Evolutionary conservation across 2,797 vertebrate genomes (phyloP), one percentile per base, ranked within the genome.

Genomic region (Acomys russatus): DNA sequence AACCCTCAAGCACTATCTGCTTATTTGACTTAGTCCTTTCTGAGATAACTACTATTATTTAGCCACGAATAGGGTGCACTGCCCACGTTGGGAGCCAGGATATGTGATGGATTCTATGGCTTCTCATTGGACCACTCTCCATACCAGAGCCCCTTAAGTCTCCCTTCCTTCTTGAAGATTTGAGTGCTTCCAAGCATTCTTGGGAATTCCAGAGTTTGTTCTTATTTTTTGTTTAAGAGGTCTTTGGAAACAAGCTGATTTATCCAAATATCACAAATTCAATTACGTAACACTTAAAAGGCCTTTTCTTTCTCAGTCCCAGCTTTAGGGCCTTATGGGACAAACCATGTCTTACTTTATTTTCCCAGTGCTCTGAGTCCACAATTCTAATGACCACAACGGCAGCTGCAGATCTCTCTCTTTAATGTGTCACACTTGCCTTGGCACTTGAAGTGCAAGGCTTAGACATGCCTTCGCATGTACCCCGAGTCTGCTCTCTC

Each of bases 391-490:
- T 78, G 12, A 92, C 14, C 51, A n/a, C 9, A 82, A 18, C 28
- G 20, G 70, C 64, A 89, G 38, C 35, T 68, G 15, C 12, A 51
- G 63, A 70, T 51, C 35, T 4, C n/a, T 86, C 85, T 80, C 77
- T 6, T 51, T 68, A 92, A 63, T n/a, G 35, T 18, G 18, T 28
- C 73, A 79, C 17, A 4, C 71, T 73, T 56, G 22, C n/a, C 82
- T 86, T 87, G 22, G 59, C 25, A 18, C 17, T 28, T 35, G 59
- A 56, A 77, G 71, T 17, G 9, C 23, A 66, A 61, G 70, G n/a
- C 44, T 79, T 90, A 38, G 68, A 93, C 95, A 84, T 79, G 95
- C 8, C 61, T 49, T 74, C 73, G 11, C 96, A 77, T 64, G 92
- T 71, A 8, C 4, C 20, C 59, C 49, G 35, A 33, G 49, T 64